These are phyloP conservation scores for Peromyscus nudipes DNA, from an alignment of 2,797 vertebrate species.

Conservation along the genomic window DNA sequence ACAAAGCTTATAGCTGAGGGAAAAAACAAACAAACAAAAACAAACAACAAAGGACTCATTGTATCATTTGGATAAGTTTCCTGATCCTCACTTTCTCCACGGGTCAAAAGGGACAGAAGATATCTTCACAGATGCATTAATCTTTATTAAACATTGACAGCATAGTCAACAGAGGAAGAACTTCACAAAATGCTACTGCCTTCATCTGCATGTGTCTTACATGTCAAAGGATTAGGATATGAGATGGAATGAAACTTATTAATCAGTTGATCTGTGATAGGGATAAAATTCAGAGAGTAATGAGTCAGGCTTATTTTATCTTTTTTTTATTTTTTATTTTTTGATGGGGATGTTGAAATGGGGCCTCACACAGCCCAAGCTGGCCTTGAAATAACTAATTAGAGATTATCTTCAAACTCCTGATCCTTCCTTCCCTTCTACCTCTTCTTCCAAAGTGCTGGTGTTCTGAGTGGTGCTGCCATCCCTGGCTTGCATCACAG, in stretches of 20 bases:
- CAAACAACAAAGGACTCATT: neutral
- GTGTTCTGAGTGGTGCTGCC: neutral
- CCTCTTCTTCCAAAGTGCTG: too few relatives aligned
- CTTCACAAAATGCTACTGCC: neutral
- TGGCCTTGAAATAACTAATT: neutral
- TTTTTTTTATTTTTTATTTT: too few relatives aligned
- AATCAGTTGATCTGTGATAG: neutral
- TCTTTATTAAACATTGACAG: too few relatives aligned
- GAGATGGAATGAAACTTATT: neutral
- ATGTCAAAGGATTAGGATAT: neutral
- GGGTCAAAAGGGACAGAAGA: neutral
- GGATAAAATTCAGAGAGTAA: neutral
- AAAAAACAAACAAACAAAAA: neutral
- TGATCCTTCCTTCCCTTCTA: neutral
- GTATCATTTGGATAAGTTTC: neutral
- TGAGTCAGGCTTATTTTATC: too few relatives aligned
- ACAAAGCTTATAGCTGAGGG: neutral
- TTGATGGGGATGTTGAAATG: neutral
- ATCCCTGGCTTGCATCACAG: too few relatives aligned
- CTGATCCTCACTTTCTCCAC: neutral
- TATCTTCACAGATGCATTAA: too few relatives aligned
- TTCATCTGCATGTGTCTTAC: neutral
- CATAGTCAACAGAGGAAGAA: neutral
- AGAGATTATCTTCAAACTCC: neutral
- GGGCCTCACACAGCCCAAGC: neutral